Percentiles rank a stretch among this genome's conserved stretches.
phyloP scores from a whole-genome alignment of 2,888 invertebrate genomes.

The Drosophila stalkeri region DNA sequence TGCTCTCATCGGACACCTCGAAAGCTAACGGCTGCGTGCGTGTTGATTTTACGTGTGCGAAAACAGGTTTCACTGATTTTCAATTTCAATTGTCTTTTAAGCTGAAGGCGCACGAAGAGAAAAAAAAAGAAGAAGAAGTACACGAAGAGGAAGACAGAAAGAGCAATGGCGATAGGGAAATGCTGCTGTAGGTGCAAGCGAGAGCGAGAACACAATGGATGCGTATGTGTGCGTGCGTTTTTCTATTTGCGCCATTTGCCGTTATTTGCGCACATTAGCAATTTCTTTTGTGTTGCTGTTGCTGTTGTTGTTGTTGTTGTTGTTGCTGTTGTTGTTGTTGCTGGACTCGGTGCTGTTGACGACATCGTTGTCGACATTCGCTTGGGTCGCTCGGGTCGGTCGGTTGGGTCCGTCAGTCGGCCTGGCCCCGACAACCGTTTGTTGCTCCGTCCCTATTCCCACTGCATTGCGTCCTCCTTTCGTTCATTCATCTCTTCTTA shows the following conservation, averaged over 20 bases:
- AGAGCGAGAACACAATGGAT: conserved; percentile 1
- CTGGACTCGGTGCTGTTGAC: conserved; percentile 45
- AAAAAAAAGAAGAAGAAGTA: neutral
- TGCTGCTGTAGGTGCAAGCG: neutral
- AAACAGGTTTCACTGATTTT: conserved; percentile 77
- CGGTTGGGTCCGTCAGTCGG: conserved; percentile 1
- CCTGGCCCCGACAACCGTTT: conserved; percentile 29
- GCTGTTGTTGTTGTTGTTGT: neutral
- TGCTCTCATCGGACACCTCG: neutral
- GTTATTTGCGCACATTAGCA: conserved; percentile 74
- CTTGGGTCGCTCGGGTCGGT: neutral
- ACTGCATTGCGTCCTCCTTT: conserved; percentile 1
- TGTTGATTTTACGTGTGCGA: conserved; percentile 58
- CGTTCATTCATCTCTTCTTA: neutral
- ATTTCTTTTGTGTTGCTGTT: conserved; percentile 65
- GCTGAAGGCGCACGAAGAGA: conserved; percentile 15
- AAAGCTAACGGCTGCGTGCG: conserved; percentile 40
- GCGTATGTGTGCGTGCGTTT: conserved; percentile 26
- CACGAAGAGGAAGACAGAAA: neutral
- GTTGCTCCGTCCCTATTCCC: neutral
- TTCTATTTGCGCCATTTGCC: conserved; percentile 63
- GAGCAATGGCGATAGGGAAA: conserved; percentile 11
- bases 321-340: conserved; percentile 32
- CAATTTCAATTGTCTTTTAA: conserved; percentile 72
- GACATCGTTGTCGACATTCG: conserved; percentile 24